These are phyloP conservation scores for Glyptemys insculpta DNA, from an alignment of 2,797 vertebrate species.

Conservation along the genomic window DNA sequence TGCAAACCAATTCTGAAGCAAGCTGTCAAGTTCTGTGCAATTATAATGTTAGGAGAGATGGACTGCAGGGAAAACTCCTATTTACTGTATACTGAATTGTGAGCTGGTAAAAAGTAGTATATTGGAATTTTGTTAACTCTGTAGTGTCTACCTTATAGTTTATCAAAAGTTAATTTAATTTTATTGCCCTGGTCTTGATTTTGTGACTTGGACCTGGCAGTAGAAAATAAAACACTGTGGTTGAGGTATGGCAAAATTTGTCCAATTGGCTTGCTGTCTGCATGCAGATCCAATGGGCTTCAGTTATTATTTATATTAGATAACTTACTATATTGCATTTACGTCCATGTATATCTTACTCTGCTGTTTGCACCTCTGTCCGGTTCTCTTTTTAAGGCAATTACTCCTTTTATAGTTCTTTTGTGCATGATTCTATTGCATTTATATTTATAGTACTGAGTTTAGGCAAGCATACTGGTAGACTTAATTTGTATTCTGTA, in stretches of 20 bases:
- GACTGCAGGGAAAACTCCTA: background rate
- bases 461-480: conserved; percentile 50
- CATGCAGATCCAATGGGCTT: background rate
- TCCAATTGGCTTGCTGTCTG: background rate
- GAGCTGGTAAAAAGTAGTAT: background rate
- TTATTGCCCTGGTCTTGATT: conserved; percentile 9
- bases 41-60: background rate
- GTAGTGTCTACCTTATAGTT: background rate
- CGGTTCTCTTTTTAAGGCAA: conserved; percentile 18
- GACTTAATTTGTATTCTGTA: conserved; percentile 28
- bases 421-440: conserved; percentile 9
- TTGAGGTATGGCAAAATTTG: background rate
- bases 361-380: conserved; percentile 40
- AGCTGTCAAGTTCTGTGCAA: accelerated
- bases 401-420: conserved; percentile 64
- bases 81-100: background rate
- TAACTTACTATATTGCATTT: background rate
- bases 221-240: background rate
- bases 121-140: accelerated
- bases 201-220: background rate
- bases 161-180: conserved; percentile 13
- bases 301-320: background rate
- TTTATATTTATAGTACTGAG: conserved; percentile 45
- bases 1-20: background rate
- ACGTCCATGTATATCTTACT: background rate